Evolutionary conservation across 2,888 invertebrate species (phyloP), one percentile per base, ranked within the genome.

Genomic region (Cosmia trapezina): DNA sequence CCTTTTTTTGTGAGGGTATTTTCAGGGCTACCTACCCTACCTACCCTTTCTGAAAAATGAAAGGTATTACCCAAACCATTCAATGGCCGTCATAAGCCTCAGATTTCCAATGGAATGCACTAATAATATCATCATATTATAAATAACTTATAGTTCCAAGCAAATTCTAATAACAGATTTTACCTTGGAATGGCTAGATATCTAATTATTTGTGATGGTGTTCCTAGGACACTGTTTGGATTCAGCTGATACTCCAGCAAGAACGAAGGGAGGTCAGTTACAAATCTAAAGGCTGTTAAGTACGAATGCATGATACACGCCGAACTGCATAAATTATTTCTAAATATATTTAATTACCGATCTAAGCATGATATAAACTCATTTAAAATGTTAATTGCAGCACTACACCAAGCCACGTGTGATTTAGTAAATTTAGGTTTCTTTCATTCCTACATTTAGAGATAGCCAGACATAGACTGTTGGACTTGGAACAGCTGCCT

Each of bases 151-250:
- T 47, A 43, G 9, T 4, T 45, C 11, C 28, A 41, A 47, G 51
- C 9, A 33, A 69, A 49, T 49, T n/a, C 43, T 7, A 33, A 28
- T n/a, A 41, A 49, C 28, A 41, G 19, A 43, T 61, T 53, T 28
- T 17, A 62, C 17, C 61, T 49, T 43, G 60, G 67, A 51, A 56
- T 61, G 28, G 17, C 22, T 64, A 8, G 1, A 59, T 57, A 43
- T 51, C 62, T 83, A 73, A 80, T 66, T 22, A 53, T 14, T 66
- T 80, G n/a, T 73, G 62, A 78, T 73, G 78, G 80, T 92, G 83
- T 92, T 90, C 86, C 70, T 94, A 96, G 95, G 94, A 92, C 93
- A 78, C 89, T 94, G 80, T 94, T 94, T 81, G 94, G 95, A 90
- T 86, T 88, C 83, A 93, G 94, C 92, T 94, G 94, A 94, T 90